Base-by-base conservation (phyloP, 2,888 invertebrate species). In the Caradrina clavipalpis region DNA sequence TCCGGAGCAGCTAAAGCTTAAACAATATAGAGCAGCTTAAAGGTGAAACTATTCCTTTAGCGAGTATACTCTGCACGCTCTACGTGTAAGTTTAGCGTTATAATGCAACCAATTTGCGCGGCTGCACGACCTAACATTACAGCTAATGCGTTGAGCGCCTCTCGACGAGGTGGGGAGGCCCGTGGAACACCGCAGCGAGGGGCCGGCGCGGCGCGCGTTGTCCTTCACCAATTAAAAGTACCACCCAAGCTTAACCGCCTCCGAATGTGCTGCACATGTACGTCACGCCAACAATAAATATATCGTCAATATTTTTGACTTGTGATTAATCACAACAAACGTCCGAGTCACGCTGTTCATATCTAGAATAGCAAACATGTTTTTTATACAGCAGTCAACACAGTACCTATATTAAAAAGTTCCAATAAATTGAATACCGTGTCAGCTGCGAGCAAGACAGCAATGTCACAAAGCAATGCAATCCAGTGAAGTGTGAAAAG, bases 101-200 rank as follows among this genome's bases (percentile, higher is more conserved):
- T 11, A 45, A 57, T 31, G 53, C 53, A 42, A 39, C 2, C 42
- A 73, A 50, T 61, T 68, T n/a, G 45, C 69, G 17, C 35, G 42
- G n/a, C n/a, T 35, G 61, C 49, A 61, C 21, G 49, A 13, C 42
- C 35, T 21, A 21, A n/a, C 57, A 53, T 15, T 22, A 31, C 67
- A 49, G 42, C 17, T 50, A 39, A 56, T n/a, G 22, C n/a, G 22
- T 22, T 58, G 53, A 61, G 31, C 47, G 10, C 22, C 31, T 17
- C 31, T 22, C 17, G n/a, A 21, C 13, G 19, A 19, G 51, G 47
- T 15, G 31, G 60, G 53, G 11, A 15, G n/a, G n/a, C n/a, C n/a
- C n/a, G n/a, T n/a, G n/a, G n/a, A n/a, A n/a, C n/a, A n/a, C n/a
- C n/a, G n/a, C n/a, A n/a, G n/a, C n/a, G n/a, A n/a, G n/a, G n/a